Conservation (phyloP, 1,140 invertebrate genomes). For the Cyphomyrmex costatus region DNA sequence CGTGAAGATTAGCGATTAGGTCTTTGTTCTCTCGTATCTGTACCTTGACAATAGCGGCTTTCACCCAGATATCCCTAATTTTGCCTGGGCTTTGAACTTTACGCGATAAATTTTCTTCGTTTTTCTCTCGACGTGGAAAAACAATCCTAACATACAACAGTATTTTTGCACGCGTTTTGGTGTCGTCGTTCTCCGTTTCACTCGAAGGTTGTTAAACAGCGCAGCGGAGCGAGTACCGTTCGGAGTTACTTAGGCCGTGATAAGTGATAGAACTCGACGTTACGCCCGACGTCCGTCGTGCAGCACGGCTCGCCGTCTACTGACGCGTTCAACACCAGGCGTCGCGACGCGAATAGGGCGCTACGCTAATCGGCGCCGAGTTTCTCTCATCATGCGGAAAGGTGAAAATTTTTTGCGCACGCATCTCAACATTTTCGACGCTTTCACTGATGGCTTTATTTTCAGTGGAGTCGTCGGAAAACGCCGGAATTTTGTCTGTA, state of each 20-base stretch:
- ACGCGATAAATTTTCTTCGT: neutral
- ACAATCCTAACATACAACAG: neutral
- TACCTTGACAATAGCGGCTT: neutral
- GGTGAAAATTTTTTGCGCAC: neutral
- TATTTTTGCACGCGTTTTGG: neutral
- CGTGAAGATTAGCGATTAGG: neutral
- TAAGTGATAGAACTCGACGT: slow-evolving; percentile 72
- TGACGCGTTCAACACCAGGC: slow-evolving; percentile 74
- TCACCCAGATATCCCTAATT: neutral
- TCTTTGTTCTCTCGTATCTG: neutral
- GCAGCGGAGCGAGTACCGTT: neutral
- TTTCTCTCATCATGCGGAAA: neutral
- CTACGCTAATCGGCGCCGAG: slow-evolving; percentile 29
- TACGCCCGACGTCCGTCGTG: slow-evolving; percentile 70
- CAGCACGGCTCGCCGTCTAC: slow-evolving; percentile 76
- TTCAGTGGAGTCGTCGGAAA: neutral
- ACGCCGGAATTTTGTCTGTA: neutral
- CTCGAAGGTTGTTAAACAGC: neutral
- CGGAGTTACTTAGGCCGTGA: neutral
- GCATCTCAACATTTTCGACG: too few relatives aligned
- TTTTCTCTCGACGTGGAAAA: neutral
- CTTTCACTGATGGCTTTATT: neutral
- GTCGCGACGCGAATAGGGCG: slow-evolving; percentile 68
- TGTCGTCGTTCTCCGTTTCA: slow-evolving; percentile 4
- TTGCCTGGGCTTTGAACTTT: neutral